Percentiles rank a stretch among this genome's conserved stretches.
Evolutionary conservation across 2,797 vertebrate species (phyloP).

Genomic region (Acanthornis magna): DNA sequence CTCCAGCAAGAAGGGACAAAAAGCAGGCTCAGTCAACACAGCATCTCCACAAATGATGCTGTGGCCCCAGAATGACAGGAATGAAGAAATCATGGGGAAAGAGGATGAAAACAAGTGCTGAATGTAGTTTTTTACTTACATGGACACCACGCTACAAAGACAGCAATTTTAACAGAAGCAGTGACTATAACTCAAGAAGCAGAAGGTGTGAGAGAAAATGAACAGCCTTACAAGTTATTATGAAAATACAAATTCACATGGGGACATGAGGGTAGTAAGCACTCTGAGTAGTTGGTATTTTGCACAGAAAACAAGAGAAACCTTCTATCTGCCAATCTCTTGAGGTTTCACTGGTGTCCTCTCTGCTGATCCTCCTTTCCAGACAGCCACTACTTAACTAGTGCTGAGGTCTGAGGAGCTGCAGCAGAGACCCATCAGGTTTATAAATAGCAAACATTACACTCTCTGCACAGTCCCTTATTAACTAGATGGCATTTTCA

Average conservation of each 20-base stretch:
- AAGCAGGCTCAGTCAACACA: neutral
- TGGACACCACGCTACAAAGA: neutral
- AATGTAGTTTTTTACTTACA: neutral
- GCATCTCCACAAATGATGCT: neutral
- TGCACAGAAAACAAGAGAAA: neutral
- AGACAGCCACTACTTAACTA: neutral
- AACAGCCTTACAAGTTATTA: neutral
- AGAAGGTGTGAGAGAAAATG: neutral
- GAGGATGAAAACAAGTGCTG: neutral
- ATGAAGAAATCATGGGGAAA: neutral
- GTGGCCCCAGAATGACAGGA: neutral
- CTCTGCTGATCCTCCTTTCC: neutral
- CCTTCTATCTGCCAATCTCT: neutral
- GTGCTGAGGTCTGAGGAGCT: neutral
- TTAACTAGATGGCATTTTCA: neutral
- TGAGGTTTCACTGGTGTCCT: neutral
- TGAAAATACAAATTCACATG: neutral
- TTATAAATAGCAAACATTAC: slow-evolving; percentile 23
- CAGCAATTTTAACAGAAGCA: neutral
- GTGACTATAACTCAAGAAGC: neutral
- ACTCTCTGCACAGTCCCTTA: neutral
- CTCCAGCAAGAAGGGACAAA: neutral
- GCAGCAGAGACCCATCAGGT: neutral
- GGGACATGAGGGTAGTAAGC: neutral
- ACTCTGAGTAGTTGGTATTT: neutral